Evolutionary conservation across 2,888 invertebrate genomes (phyloP), one percentile per base, ranked within the genome.

Genomic region (Girardia tigrina): DNA sequence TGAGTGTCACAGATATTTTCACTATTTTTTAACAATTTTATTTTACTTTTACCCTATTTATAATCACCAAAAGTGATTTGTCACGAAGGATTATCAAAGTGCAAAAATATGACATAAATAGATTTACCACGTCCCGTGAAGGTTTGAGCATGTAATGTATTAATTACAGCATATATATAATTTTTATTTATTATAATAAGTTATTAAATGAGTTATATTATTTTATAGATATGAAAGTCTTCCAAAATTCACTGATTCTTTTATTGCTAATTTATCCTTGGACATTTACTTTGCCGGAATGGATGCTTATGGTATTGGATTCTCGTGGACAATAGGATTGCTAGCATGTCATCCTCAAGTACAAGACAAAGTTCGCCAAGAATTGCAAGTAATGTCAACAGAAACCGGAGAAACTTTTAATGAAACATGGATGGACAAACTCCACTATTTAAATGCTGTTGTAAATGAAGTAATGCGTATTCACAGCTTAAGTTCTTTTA

Each of bases 321-420:
- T 36, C 16, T 26, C n/a, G n/a, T 73, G 29, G 29, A 8, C 36
- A 42, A 42, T 73, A 2, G 73, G 36, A 8, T 27, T 73, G 6
- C 20, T 73, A 8, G 73, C 73, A n/a, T 36, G 12, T 14, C 28
- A 56, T 73, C 73, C 73, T 20, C 36, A 73, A 8, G 26, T 73
- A 16, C 73, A 73, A 28, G 73, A 73, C 2, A 29, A 16, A 36
- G n/a, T 73, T 42, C 8, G 42, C 23, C 2, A 36, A 42, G 73
- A 73, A 36, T 36, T 73, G 6, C 12, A 42, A 12, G 26, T 8
- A 20, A 12, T 42, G 4, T 29, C 2, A 23, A 42, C 4, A 26
- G 28, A 72, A 26, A 72, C 27, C 6, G 26, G 26, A 36, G 73
- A 73, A 20, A n/a, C n/a, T 8, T 20, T 20, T 20, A 28, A 73